Evolutionary conservation across 2,113 vertebrate genomes (phyloP), one percentile per base, ranked within the genome.

Genomic region (Austrofundulus limnaeus): DNA sequence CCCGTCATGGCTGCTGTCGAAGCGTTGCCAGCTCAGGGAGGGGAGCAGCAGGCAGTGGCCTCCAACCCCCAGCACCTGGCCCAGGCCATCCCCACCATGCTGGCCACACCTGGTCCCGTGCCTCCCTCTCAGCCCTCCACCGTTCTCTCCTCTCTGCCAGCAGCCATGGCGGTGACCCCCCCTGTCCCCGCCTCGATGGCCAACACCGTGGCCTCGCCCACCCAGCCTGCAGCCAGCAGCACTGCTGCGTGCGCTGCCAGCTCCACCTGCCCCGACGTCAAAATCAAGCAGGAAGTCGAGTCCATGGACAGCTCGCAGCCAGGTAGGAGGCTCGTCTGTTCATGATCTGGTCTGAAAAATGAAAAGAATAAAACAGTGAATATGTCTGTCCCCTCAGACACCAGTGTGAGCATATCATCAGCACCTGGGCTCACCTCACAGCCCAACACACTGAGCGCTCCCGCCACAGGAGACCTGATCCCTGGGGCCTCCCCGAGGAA

Each of bases 401-500:
- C 85, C 31, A 83, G 56, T 28, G 66, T 62, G 1, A 82, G 65
- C 50, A 60, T 84, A 60, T 83, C 82, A 2, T 75, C 73, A 2
- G 79, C 66, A 34, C 69, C 94, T 16, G 91, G 92, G 55, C 91
- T 93, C 0, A 92, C 90, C 64, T 82, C 94, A 57, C 95, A 79
- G 92, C 93, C 94, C 51, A 88, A 95, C 3, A 66, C 93, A 75
- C 91, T 95, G 24, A 93, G 88, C 61, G 17, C 82, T 15, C 85
- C 94, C 69, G 88, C 92, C 58, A 68, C 92, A 2, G 96, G 92
- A 6, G 97, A 99, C 73, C 89, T 98, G 56, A 93, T 94, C 20
- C 95, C 95, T 0, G 97, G 97, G 65, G 96, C 97, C 56, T 99
- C 97, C 0, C 97, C 97, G 0, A 92, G 97, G 70, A 99, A 99